A percentile compares a stretch with the other conserved stretches of the same genome.
Conservation (phyloP, 2,797 vertebrate species). For the Zalophus californianus region DNA sequence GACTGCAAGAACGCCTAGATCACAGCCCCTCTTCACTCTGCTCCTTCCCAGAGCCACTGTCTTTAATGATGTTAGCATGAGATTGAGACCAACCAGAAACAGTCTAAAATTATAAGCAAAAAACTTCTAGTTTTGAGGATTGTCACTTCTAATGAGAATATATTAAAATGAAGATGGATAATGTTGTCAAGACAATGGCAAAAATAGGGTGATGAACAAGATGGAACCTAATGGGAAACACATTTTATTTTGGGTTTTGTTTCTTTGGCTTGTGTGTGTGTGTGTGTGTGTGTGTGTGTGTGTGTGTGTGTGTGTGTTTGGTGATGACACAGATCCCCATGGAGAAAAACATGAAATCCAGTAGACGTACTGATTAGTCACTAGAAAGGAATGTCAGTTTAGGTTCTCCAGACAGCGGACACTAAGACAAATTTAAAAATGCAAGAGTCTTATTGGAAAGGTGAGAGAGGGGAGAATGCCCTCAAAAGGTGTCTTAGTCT, state of each 20-base stretch:
- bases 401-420: background rate
- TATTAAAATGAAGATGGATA: background rate
- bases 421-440: background rate
- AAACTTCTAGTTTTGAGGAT: background rate
- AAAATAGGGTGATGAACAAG: background rate
- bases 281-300: background rate
- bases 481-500: background rate
- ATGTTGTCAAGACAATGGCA: background rate
- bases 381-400: background rate
- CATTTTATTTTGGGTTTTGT: background rate
- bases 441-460: background rate
- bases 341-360: background rate
- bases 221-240: background rate
- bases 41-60: background rate
- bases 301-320: background rate
- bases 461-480: background rate
- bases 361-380: background rate
- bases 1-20: fast-evolving
- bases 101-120: background rate
- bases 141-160: background rate
- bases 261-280: background rate
- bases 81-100: background rate
- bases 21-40: background rate
- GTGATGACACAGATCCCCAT: background rate
- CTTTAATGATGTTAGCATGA: background rate